Conservation (phyloP, 53 echinoderm and acorn worm species). For the Astropecten irregularis region DNA sequence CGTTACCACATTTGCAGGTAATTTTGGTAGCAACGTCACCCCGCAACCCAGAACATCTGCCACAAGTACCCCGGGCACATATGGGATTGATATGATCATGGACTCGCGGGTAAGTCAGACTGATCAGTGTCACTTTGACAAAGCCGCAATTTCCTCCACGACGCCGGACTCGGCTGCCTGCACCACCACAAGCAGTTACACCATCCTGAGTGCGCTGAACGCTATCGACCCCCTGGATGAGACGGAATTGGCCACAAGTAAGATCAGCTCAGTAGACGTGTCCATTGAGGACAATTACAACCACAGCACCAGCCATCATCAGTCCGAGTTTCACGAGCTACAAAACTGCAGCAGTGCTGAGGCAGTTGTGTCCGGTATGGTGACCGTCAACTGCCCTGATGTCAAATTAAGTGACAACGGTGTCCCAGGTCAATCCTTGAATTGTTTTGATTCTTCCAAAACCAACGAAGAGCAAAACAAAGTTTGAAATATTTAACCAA, state of each 20-base stretch:
- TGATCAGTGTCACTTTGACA: conserved; percentile 12
- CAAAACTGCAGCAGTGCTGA: conserved; percentile 42
- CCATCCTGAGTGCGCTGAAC: conserved; percentile 70
- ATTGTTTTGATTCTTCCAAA: conserved; percentile 24
- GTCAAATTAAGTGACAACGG: conserved; percentile 6
- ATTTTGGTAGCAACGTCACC: neutral
- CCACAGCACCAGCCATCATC: neutral
- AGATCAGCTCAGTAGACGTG: conserved; percentile 73
- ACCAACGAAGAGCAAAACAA: conserved; percentile 33
- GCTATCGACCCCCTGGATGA: conserved; percentile 83
- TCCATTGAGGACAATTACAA: conserved; percentile 61
- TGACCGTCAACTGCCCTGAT: conserved; percentile 19
- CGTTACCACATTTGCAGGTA: conserved; percentile 40
- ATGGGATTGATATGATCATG: conserved; percentile 20
- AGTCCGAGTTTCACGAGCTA: conserved; percentile 10
- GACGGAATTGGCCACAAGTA: conserved; percentile 87
- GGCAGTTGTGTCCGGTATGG: conserved; percentile 39
- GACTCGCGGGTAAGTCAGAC: conserved; percentile 19
- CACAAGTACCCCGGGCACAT: conserved; percentile 6
- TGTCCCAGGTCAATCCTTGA: neutral
- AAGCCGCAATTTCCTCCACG: conserved; percentile 36
- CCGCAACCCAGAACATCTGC: neutral
- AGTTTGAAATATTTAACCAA: neutral
- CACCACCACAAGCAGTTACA: conserved; percentile 67
- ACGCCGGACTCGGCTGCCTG: conserved; percentile 47